Conservation (phyloP, 1,140 invertebrate genomes). For the Gryon sp. region DNA sequence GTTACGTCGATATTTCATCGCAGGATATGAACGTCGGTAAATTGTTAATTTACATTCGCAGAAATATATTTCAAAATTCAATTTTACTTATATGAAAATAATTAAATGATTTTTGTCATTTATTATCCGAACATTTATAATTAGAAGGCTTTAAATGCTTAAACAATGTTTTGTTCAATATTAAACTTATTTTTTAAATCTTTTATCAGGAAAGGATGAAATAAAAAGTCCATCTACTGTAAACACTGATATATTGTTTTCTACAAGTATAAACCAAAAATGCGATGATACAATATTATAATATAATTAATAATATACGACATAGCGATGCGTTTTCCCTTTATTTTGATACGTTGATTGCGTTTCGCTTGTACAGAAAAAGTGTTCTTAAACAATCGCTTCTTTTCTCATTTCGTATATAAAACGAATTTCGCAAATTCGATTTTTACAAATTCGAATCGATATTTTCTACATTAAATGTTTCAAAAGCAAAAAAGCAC, state of each 20-base stretch:
- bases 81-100: no score
- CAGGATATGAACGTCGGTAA: no score
- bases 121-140: no score
- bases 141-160: no score
- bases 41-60: no score
- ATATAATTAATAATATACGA: constrained; percentile 71
- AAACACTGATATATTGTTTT: constrained; percentile 78
- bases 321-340: constrained; percentile 61
- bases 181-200: no score
- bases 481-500: constrained; percentile 38
- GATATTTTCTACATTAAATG: constrained; percentile 18
- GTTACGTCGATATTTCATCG: no score
- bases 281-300: constrained; percentile 72
- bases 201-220: constrained; percentile 2
- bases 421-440: constrained; percentile 28
- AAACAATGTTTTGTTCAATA: no score
- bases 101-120: no score
- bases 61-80: no score
- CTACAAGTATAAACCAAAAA: constrained; percentile 76
- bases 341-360: constrained; percentile 35
- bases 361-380: constrained; percentile 23
- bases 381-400: constrained; percentile 29
- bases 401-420: constrained; percentile 28
- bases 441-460: constrained; percentile 33
- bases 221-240: constrained; percentile 52